These are phyloP conservation scores for Procambarus virginalis DNA, from an alignment of 1,140 invertebrate species.

Conservation along the genomic window DNA sequence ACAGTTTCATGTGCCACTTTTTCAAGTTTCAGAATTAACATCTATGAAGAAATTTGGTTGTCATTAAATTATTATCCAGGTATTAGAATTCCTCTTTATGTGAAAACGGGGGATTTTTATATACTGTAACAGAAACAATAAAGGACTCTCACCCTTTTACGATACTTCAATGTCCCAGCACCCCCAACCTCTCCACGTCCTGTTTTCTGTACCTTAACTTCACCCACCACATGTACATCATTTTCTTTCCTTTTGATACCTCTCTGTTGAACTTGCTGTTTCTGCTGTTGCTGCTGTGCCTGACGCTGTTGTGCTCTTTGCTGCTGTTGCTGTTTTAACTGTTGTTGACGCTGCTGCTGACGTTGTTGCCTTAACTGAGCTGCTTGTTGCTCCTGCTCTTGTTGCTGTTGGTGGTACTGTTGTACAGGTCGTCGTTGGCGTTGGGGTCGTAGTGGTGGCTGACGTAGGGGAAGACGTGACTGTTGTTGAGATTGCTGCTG, in stretches of 20 bases:
- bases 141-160: slow-evolving; percentile 42
- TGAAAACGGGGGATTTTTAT: no score
- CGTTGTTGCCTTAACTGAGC: slow-evolving; percentile 22
- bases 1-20: no score
- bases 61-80: no score
- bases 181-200: slow-evolving; percentile 59
- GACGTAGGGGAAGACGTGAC: neutral
- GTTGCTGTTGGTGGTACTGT: slow-evolving; percentile 58
- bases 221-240: slow-evolving; percentile 37
- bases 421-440: slow-evolving; percentile 55
- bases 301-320: slow-evolving; percentile 36
- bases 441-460: slow-evolving; percentile 32
- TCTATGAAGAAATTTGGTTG: no score
- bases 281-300: slow-evolving; percentile 27
- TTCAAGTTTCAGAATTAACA: no score
- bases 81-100: no score
- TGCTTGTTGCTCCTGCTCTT: slow-evolving; percentile 47
- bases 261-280: slow-evolving; percentile 35
- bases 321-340: slow-evolving; percentile 37
- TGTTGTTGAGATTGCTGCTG: neutral
- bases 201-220: slow-evolving; percentile 54
- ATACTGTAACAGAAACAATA: neutral
- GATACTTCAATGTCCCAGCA: slow-evolving; percentile 51
- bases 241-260: slow-evolving; percentile 50
- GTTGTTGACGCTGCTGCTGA: slow-evolving; percentile 47